These are phyloP conservation scores for Halictus quadricinctus DNA, from an alignment of 2,888 invertebrate genomes.

Conservation along the genomic window DNA sequence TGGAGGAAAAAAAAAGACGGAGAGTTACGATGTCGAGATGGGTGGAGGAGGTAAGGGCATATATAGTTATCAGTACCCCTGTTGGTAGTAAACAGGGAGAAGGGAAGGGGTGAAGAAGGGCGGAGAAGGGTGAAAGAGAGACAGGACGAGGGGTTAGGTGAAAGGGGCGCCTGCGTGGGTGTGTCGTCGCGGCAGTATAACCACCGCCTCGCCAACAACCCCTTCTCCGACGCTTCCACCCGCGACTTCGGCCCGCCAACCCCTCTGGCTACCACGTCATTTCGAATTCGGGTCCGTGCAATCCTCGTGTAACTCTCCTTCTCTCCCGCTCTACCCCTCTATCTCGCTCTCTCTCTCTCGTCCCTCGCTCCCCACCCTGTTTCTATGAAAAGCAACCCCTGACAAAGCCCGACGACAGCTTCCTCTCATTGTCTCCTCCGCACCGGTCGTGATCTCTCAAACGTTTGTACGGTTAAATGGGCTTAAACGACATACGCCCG, in stretches of 20 bases:
- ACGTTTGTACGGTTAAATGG: slow-evolving; percentile 70
- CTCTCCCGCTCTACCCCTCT: slow-evolving; percentile 14
- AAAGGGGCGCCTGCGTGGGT: slow-evolving; percentile 74
- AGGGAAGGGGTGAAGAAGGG: neutral
- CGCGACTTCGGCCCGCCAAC: slow-evolving; percentile 64
- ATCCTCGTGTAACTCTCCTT: slow-evolving; percentile 56
- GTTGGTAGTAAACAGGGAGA: slow-evolving; percentile 44
- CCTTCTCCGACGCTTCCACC: slow-evolving; percentile 47
- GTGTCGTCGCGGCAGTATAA: slow-evolving; percentile 76
- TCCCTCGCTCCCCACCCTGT: neutral
- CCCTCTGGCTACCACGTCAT: slow-evolving; percentile 66
- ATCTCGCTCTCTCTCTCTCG: slow-evolving; percentile 31
- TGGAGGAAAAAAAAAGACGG: slow-evolving; percentile 16
- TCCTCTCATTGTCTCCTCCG: slow-evolving; percentile 74
- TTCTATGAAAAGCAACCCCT: slow-evolving; percentile 69
- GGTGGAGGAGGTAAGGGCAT: slow-evolving; percentile 32
- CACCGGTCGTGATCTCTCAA: slow-evolving; percentile 62
- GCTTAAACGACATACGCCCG: slow-evolving; percentile 68
- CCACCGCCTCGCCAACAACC: slow-evolving; percentile 63
- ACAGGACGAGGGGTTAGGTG: slow-evolving; percentile 47
- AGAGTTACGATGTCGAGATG: neutral
- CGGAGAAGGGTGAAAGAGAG: slow-evolving; percentile 18
- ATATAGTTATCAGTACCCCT: slow-evolving; percentile 35
- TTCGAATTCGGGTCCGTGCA: slow-evolving; percentile 57
- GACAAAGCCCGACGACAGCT: slow-evolving; percentile 76